Percentiles rank a stretch among this genome's conserved stretches.
Evolutionary conservation across 1,140 invertebrate genomes (phyloP).

Genomic region (Drosophila ohnishii): DNA sequence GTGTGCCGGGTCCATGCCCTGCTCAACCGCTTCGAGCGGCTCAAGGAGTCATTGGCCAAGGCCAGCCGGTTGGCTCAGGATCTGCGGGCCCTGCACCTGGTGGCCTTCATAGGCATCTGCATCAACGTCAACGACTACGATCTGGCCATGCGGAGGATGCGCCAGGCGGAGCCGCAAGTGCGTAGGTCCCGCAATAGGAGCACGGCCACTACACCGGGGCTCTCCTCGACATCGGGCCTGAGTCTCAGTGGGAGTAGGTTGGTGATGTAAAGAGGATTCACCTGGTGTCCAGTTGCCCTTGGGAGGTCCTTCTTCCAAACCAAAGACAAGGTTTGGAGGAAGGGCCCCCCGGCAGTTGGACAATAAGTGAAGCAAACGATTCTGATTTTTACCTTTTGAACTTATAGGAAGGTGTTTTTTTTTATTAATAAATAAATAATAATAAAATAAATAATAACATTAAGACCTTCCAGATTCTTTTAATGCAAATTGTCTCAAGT

Average conservation of each 20-base stretch:
- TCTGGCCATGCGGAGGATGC: conserved; percentile 10
- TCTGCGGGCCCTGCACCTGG: conserved; percentile 22
- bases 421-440: no score
- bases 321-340: not conserved
- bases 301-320: not conserved
- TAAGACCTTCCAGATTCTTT: not conserved
- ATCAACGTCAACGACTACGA: conserved; percentile 46
- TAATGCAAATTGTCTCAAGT: not conserved
- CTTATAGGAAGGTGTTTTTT: not conserved
- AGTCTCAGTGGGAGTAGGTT: not conserved
- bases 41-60: conserved; percentile 41
- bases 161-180: not conserved
- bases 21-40: conserved; percentile 39
- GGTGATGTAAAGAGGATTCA: no score
- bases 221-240: not conserved
- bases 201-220: not conserved
- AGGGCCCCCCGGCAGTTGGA: not conserved
- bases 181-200: not conserved
- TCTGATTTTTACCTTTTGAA: not conserved
- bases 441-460: no score
- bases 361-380: not conserved
- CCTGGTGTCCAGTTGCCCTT: not conserved
- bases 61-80: conserved; percentile 37
- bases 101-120: conserved; percentile 54
- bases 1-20: conserved; percentile 57